Evolutionary conservation across 1,140 invertebrate genomes (phyloP).

Genomic region (Trichogramma pretiosum): DNA sequence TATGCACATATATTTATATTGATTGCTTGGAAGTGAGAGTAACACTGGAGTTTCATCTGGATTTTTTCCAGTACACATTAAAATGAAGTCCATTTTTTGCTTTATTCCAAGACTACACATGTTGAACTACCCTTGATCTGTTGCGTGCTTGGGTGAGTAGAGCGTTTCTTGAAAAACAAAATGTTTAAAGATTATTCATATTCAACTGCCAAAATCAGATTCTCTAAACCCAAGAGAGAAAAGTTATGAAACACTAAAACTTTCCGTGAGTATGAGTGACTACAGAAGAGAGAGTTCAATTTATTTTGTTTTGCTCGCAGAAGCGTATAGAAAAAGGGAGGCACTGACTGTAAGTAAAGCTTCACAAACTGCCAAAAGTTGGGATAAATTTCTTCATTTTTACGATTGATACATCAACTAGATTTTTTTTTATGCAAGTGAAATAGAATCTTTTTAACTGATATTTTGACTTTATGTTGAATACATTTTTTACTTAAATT

Average conservation of each 20-base stretch:
- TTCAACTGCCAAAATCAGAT: slow-evolving; percentile 12
- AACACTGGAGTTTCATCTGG: slow-evolving; percentile 17
- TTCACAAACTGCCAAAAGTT: slow-evolving; percentile 36
- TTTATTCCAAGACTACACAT: slow-evolving; percentile 14
- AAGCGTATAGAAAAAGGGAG: slow-evolving; percentile 32
- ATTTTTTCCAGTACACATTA: slow-evolving; percentile 12
- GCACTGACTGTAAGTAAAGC: slow-evolving; percentile 39
- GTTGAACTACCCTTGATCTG: slow-evolving; percentile 15
- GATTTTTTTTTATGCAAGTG: too few relatives aligned
- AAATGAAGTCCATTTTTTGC: slow-evolving; percentile 13
- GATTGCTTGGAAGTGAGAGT: slow-evolving; percentile 18
- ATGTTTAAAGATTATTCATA: slow-evolving; percentile 6
- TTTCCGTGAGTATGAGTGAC: slow-evolving; percentile 40
- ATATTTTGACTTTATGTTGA: not conserved
- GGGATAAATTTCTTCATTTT: too few relatives aligned
- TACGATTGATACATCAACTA: too few relatives aligned
- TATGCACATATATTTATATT: slow-evolving; percentile 15
- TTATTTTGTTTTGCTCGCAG: slow-evolving; percentile 27
- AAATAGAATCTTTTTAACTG: too few relatives aligned
- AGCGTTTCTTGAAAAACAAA: slow-evolving; percentile 10
- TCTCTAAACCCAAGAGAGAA: slow-evolving; percentile 22
- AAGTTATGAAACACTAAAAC: slow-evolving; percentile 19
- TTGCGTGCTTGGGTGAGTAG: slow-evolving; percentile 38
- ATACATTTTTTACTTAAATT: slow-evolving; percentile 2
- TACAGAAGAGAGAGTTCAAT: slow-evolving; percentile 19